phyloP scores from a whole-genome alignment of 2,797 vertebrate species.

The Chloroceryle amazona region DNA sequence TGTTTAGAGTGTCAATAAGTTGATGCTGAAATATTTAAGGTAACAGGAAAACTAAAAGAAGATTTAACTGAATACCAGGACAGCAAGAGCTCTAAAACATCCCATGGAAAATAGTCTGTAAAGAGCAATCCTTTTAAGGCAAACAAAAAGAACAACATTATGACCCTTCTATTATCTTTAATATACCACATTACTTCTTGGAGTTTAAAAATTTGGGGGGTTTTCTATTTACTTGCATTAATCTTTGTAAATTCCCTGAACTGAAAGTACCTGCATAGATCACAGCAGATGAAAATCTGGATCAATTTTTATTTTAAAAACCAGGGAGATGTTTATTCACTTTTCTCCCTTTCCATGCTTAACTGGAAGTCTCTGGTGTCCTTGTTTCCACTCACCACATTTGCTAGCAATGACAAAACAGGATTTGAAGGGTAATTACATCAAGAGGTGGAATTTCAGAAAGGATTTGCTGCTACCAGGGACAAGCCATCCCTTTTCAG shows the following conservation, averaged over 20 bases:
- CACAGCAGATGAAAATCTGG: background rate
- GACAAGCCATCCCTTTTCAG: background rate
- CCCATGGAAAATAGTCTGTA: background rate
- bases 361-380: background rate
- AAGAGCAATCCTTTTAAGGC: background rate
- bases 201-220: background rate
- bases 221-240: background rate
- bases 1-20: background rate
- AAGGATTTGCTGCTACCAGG: background rate
- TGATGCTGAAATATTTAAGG: background rate
- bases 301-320: background rate
- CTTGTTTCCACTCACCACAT: background rate
- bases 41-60: background rate
- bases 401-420: background rate
- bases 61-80: background rate
- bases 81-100: background rate
- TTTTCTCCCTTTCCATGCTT: background rate
- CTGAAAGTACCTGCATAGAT: background rate
- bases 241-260: background rate
- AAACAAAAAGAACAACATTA: background rate
- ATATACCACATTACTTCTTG: background rate
- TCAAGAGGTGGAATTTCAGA: background rate
- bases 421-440: background rate
- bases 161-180: background rate
- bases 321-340: background rate